Conservation (phyloP, 92 coral and sea anemone genomes). For the Zoanthus sansibaricus region DNA sequence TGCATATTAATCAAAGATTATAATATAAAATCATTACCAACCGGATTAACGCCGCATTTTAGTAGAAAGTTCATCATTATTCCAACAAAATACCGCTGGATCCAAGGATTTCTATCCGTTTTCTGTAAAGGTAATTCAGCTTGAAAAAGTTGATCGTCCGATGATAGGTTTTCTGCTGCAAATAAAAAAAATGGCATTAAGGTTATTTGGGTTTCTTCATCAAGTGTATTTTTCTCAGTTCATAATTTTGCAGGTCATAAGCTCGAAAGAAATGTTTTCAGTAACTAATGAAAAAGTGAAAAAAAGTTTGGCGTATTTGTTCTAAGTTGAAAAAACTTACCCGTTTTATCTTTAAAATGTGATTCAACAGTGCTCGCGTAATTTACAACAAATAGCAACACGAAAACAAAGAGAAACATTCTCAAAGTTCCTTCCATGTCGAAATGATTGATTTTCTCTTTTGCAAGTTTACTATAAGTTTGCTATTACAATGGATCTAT, state of each 20-base stretch:
- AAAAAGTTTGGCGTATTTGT: background rate
- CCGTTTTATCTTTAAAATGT: background rate
- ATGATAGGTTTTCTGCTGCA: background rate
- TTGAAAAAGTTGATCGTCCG: background rate
- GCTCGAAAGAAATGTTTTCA: background rate
- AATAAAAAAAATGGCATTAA: background rate
- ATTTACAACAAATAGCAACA: background rate
- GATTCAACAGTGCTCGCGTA: background rate
- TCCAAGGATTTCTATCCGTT: background rate
- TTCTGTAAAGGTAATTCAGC: background rate
- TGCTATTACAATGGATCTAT: slow-evolving; percentile 8
- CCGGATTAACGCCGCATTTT: background rate
- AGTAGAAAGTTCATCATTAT: background rate
- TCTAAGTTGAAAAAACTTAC: background rate
- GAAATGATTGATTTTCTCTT: slow-evolving; percentile 30
- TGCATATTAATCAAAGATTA: background rate
- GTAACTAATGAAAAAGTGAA: background rate
- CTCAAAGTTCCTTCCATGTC: slow-evolving; percentile 30
- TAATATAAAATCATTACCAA: background rate
- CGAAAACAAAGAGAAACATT: slow-evolving; percentile 17
- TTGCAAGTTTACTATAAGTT: slow-evolving; percentile 20
- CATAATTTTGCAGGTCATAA: background rate
- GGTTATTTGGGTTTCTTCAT: background rate
- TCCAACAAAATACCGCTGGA: background rate
- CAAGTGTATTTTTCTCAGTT: background rate